These are phyloP conservation scores for Arothron firmamentum DNA, from an alignment of 2,113 vertebrate species.

Conservation along the genomic window DNA sequence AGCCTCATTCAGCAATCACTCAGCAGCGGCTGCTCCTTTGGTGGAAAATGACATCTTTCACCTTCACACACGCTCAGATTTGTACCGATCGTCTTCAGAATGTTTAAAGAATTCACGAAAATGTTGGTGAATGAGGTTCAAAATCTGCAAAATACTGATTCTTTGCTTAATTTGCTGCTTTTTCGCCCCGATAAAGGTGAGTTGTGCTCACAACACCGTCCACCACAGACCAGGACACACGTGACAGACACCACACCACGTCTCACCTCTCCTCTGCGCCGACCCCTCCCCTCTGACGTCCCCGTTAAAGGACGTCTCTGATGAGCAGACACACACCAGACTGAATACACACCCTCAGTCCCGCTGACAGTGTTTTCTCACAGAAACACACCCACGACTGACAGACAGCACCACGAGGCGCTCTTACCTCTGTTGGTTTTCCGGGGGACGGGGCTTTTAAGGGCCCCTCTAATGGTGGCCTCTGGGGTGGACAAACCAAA, in stretches of 20 bases:
- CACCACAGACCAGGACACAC: background rate
- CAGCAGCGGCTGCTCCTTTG: no score
- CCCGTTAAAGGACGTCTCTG: slow-evolving; percentile 66
- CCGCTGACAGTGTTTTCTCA: no score
- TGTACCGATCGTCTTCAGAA: no score
- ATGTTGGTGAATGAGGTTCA: no score
- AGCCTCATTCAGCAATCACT: no score
- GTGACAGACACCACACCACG: background rate
- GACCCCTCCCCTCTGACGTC: slow-evolving; percentile 54
- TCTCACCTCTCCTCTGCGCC: slow-evolving; percentile 54
- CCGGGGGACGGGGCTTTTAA: slow-evolving; percentile 24
- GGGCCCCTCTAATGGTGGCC: slow-evolving; percentile 23
- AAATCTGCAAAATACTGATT: no score
- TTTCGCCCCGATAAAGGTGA: background rate
- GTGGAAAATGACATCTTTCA: no score
- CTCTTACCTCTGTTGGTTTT: slow-evolving; percentile 44
- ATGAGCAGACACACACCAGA: slow-evolving; percentile 31
- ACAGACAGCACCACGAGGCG: slow-evolving; percentile 3
- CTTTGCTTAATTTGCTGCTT: no score
- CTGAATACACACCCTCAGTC: background rate
- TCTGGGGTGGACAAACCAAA: slow-evolving; percentile 46
- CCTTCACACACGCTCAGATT: no score
- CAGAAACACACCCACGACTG: background rate
- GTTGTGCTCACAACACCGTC: background rate
- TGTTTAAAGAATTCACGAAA: no score